Evolutionary conservation across 1,140 invertebrate species (phyloP), one percentile per base, ranked within the genome.

Genomic region (Lepidurus couesii): DNA sequence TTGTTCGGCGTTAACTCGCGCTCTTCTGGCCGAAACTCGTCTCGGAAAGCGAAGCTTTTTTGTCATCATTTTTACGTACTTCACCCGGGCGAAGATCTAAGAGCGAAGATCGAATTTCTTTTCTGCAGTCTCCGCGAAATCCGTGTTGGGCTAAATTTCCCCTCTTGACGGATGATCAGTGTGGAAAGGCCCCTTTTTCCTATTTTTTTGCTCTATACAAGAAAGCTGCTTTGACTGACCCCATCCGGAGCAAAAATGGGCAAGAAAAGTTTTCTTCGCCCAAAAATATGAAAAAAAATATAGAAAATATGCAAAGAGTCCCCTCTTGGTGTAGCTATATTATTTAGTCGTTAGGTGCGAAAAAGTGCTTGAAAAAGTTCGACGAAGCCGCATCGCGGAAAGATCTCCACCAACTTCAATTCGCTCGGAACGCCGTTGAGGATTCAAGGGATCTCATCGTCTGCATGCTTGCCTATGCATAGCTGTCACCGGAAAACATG

Each of bases 401-500:
- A 65, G 53, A 65, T 65, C 53, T 21, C 16, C 53, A 21, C 21
- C 21, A 4, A n/a, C 53, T 65, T 65, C 53, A 65, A 9, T 65
- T 21, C 53, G 53, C 53, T 7, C 0, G 53, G 21, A 65, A 65
- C 16, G 53, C 53, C 47, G 26, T 34, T 34, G 34, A 34, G 34
- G 34, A 65, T 65, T 65, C 53, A 65, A 21, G 21, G 34, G n/a
- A 65, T 65, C 53, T 65, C 53, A 7, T 65, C 53, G 8, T 65
- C 53, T 9, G 21, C 8, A 21, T 65, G 16, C 53, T 65, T 65
- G 53, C 53, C 53, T 65, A 65, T 65, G 53, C 53, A 65, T 65
- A 65, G 53, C 53, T 65, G 53, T 65, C 53, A 65, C 53, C 16
- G 53, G 53, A 65, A 65, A 65, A 65, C 53, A 65, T 65, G 53